Evolutionary conservation across 2,888 invertebrate genomes (phyloP), one percentile per base, ranked within the genome.

Genomic region (Nomada lathburiana): DNA sequence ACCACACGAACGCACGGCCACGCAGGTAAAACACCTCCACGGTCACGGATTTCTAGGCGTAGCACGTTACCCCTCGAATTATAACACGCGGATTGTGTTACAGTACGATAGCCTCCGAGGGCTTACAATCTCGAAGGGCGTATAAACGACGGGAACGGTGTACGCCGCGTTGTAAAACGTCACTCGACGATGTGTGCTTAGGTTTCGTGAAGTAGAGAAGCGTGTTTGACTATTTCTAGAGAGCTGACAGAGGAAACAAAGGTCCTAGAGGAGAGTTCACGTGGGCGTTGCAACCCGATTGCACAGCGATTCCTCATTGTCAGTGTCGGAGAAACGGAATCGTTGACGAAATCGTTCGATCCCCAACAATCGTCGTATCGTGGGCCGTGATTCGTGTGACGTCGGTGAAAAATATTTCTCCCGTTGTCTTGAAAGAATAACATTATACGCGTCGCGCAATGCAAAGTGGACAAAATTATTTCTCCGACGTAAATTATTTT

Each of bases 221-320:
- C 87, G 81, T 87, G 86, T 87, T 87, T 87, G 85, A 83, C 69
- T 83, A 85, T 87, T 83, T 72, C 86, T 67, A 81, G 79, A 86
- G 80, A 79, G 83, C 87, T 83, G 86, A 87, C 83, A 79, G 81
- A 79, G 86, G 78, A 85, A 85, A 86, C 80, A 85, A 83, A 75
- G 73, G 67, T 72, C 62, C 72, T 3, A n/a, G 63, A 71, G 36
- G 36, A 62, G 71, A 5, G 42, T 26, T 16, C 53, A 57, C 70
- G 82, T 65, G 68, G 79, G 84, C 75, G 82, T 36, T 63, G 76
- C 65, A 55, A 36, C 44, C 52, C 36, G 50, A 72, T 77, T 13
- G 57, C 60, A 57, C 62, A 68, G 63, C 64, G 76, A 70, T 68
- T 79, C 53, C 67, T 65, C 50, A 65, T 47, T 16, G 47, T 16